phyloP scores from a whole-genome alignment of 2,888 invertebrate species.

The Heliconius sara region DNA sequence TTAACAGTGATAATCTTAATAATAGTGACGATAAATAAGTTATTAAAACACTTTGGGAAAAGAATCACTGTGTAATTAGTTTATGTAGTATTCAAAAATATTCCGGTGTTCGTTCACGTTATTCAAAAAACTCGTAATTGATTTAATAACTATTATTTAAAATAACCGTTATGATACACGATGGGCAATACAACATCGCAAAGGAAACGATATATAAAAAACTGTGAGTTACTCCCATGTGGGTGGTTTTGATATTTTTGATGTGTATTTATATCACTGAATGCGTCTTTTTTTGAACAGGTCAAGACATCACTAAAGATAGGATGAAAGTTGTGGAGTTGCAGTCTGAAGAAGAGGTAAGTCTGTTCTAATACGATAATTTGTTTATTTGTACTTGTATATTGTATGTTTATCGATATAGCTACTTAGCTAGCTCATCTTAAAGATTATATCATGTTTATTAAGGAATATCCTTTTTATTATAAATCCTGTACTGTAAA shows the following conservation, averaged over 20 bases:
- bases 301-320: conserved; percentile 81
- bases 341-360: conserved; percentile 78
- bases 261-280: conserved; percentile 41
- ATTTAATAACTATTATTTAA: not conserved
- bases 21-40: conserved; percentile 69
- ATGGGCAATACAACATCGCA: conserved; percentile 73
- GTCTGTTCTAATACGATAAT: not conserved
- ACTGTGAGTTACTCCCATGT: conserved; percentile 70
- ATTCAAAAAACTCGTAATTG: conserved; percentile 30
- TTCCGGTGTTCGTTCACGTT: conserved; percentile 64
- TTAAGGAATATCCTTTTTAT: too few species aligned
- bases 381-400: too few species aligned
- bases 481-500: too few species aligned
- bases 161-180: conserved; percentile 66
- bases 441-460: too few species aligned
- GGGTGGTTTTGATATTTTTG: conserved; percentile 22
- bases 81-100: conserved; percentile 73
- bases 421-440: too few species aligned
- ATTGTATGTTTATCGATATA: too few species aligned
- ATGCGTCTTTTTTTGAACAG: conserved; percentile 65
- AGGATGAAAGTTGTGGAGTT: conserved; percentile 80
- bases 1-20: conserved; percentile 57
- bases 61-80: conserved; percentile 62
- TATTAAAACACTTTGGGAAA: conserved; percentile 75
- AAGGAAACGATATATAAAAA: conserved; percentile 61